Evolutionary conservation across 2,888 invertebrate species (phyloP), one percentile per base, ranked within the genome.

Genomic region (Cremastinae sp.): DNA sequence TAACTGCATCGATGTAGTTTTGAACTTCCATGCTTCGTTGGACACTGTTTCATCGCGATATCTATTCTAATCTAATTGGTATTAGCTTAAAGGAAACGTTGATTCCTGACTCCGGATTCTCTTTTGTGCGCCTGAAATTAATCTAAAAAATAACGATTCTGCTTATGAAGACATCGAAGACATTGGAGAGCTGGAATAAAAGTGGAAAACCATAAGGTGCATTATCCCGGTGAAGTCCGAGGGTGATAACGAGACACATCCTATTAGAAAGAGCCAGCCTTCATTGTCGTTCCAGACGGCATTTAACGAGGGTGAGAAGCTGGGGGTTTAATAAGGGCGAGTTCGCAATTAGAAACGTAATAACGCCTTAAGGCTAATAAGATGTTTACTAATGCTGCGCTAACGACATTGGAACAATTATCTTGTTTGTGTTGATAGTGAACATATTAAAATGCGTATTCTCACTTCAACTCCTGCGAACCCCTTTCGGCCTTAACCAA

Each of bases 331-430:
- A 70, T 73, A 70, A 74, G 61, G 65, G 69, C 43, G 58, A 41
- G 47, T 20, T 22, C 51, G 83, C 82, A 87, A 88, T 88, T 88
- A 87, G 84, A 83, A 84, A 82, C 79, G 81, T 83, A 88, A 88
- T 89, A 88, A 88, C 85, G 82, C 88, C 86, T 88, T 87, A 85
- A 85, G 83, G 84, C 85, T 87, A 88, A 89, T 88, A 88, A 89
- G 89, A 88, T 87, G 89, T 84, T 85, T 83, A 81, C 83, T 88
- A 89, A 89, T 88, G 88, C 85, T 83, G 83, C 83, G 84, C 84
- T 88, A 87, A 87, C 84, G 82, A 83, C 83, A 82, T 84, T 80
- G 85, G 79, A 80, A 85, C 88, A 88, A 89, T 89, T 89, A 88
- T 87, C 88, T 73, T 74, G 77, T 78, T 75, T 75, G 59, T 62